Base-by-base conservation (phyloP, 2,888 invertebrate genomes). In the Tipula confusa region DNA sequence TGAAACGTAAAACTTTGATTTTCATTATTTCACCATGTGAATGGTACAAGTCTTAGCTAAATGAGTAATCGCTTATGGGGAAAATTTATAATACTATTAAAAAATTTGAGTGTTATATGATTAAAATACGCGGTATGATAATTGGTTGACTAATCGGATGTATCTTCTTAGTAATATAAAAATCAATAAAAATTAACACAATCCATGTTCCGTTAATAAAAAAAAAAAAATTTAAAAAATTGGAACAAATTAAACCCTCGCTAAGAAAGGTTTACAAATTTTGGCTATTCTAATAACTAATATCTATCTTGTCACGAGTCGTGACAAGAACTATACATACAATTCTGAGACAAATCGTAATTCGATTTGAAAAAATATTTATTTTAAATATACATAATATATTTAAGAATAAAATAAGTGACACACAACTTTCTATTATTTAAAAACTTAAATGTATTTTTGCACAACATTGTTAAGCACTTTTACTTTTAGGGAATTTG, bases 171-270 rank as follows among this genome's bases (percentile, higher is more conserved):
- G n/a, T n/a, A n/a, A n/a, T n/a, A n/a, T n/a, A n/a, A 64, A 64
- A 64, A 24, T 2, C 24, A 6, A 18, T 48, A 64, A 64, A 18
- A 64, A 24, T 64, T 64, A 64, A 11, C 64, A 64, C 64, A 64
- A 64, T 64, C 24, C 24, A n/a, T 43, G 43, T 43, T 43, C 43
- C 43, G 18, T 43, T 43, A 24, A 64, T 9, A 64, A 36, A n/a
- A 43, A 38, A n/a, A 43, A 43, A n/a, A 15, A 43, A 43, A 43
- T 64, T 64, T n/a, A 43, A n/a, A 15, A 43, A 43, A 43, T 64
- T 64, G 64, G 64, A 64, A 64, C 64, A 64, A 64, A 64, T 64
- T 64, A 64, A 24, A 64, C 18, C 64, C 64, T 64, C 64, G 64
- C 64, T 64, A 64, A 11, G 64, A 64, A 18, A 0, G 64, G 24